These are phyloP conservation scores for Riptortus pedestris DNA, from an alignment of 1,140 invertebrate species.

Conservation along the genomic window DNA sequence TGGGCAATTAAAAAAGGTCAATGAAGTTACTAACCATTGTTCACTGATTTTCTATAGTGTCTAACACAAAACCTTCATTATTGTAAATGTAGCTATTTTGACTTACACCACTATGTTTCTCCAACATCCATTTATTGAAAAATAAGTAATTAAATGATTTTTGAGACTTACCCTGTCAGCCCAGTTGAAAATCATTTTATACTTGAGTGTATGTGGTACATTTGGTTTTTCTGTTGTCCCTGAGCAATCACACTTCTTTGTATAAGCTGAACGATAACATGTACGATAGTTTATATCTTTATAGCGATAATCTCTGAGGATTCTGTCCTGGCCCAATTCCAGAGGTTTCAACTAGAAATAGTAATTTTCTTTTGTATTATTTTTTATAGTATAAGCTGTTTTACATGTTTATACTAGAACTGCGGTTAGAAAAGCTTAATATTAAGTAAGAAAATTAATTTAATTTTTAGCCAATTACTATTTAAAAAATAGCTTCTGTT, in stretches of 20 bases:
- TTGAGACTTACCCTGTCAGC: not conserved
- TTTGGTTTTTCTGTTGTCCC: not conserved
- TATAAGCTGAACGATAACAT: not conserved
- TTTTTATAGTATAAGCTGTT: no score
- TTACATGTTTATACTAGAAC: no score
- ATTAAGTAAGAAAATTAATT: no score
- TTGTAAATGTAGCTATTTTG: no score
- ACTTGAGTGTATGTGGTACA: not conserved
- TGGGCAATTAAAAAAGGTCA: no score
- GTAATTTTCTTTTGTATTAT: no score
- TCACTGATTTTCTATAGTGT: no score
- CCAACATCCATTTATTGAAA: not conserved
- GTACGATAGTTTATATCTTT: not conserved
- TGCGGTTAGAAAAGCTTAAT: no score
- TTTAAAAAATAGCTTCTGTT: no score
- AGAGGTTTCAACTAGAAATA: not conserved
- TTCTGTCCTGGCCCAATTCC: not conserved
- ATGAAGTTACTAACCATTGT: no score
- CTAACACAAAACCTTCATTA: not conserved
- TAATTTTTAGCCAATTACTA: no score
- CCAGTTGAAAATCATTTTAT: not conserved
- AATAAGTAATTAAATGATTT: not conserved
- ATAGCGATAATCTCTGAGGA: not conserved
- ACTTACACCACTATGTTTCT: no score
- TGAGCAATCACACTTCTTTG: not conserved